phyloP scores from a whole-genome alignment of 1,140 invertebrate species.

The Battus philenor region DNA sequence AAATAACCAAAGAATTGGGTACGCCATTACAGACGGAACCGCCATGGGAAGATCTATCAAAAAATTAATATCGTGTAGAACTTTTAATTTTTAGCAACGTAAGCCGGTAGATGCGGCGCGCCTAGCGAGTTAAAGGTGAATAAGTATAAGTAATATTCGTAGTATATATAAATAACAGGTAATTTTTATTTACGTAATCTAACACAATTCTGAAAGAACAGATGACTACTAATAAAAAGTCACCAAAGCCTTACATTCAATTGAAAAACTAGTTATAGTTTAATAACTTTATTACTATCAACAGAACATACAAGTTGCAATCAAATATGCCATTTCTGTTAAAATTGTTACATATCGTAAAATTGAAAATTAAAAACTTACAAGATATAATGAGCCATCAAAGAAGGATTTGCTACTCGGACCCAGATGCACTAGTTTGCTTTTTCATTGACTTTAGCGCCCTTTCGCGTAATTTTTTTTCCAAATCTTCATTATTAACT shows the following conservation, averaged over 20 bases:
- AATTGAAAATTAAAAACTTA: slow-evolving; percentile 22
- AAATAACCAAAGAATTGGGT: no score
- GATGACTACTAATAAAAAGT: no score
- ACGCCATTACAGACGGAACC: no score
- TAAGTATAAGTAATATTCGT: no score
- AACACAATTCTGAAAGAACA: no score
- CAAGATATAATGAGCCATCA: slow-evolving; percentile 2
- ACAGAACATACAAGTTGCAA: slow-evolving; percentile 53
- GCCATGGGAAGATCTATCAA: no score
- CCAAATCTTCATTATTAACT: slow-evolving; percentile 87
- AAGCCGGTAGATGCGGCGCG: no score
- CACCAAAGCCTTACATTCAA: no score
- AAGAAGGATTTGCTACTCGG: slow-evolving; percentile 43
- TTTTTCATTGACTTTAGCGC: slow-evolving; percentile 83
- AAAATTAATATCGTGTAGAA: no score
- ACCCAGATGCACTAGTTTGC: slow-evolving; percentile 70
- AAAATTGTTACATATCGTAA: slow-evolving; percentile 42
- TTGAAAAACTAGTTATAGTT: no score
- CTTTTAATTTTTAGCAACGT: background rate
- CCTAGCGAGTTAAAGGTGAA: no score
- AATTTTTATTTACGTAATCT: background rate
- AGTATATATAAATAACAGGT: no score
- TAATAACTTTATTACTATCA: slow-evolving; percentile 67
- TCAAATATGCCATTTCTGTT: slow-evolving; percentile 44
- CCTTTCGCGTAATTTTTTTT: slow-evolving; percentile 91